A percentile compares a stretch with the other conserved stretches of the same genome.
Evolutionary conservation across 2,888 invertebrate genomes (phyloP).

Genomic region (Lasius platythorax): DNA sequence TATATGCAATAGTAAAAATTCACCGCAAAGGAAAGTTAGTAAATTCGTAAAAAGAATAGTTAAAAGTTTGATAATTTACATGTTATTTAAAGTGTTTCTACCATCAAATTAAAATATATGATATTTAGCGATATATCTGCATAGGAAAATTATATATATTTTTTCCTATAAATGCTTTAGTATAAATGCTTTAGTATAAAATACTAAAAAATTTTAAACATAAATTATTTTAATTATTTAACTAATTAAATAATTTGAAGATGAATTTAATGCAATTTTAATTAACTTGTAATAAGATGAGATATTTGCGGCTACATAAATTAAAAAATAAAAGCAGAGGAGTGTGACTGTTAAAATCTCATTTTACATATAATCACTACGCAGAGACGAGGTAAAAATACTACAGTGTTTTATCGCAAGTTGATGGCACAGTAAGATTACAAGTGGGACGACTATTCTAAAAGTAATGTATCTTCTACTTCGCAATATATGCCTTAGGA

Average conservation of each 20-base stretch:
- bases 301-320: not conserved
- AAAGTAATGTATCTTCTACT: constrained; percentile 51
- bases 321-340: not conserved
- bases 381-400: not conserved
- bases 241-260: not conserved
- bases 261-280: not conserved
- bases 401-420: not conserved
- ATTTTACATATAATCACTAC: not conserved
- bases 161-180: not conserved
- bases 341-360: not conserved
- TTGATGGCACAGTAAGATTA: constrained; percentile 22
- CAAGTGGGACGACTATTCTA: constrained; percentile 4
- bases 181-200: not conserved
- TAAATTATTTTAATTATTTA: not conserved
- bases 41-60: not conserved
- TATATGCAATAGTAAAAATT: constrained; percentile 32
- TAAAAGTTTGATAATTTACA: constrained; percentile 29
- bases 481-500: constrained; percentile 53
- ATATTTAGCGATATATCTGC: not conserved
- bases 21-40: not conserved
- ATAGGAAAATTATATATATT: not conserved
- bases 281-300: not conserved
- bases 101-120: not conserved
- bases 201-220: not conserved
- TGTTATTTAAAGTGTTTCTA: not conserved